phyloP scores from a whole-genome alignment of 2,113 vertebrate genomes.

The Zosterops pallidus region DNA sequence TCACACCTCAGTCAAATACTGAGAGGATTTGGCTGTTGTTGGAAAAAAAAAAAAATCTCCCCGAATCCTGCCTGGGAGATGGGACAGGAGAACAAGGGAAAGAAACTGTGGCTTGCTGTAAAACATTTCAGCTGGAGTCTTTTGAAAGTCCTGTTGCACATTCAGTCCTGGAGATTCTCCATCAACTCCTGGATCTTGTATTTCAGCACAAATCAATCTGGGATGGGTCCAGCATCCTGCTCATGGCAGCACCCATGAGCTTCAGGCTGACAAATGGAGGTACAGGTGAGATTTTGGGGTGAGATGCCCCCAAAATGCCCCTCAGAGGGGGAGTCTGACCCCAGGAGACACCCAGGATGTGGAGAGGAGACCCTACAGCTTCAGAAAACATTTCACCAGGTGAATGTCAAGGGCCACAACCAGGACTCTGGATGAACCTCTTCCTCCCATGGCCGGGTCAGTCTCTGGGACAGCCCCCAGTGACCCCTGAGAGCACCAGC shows the following conservation, averaged over 20 bases:
- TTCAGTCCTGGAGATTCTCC: neutral
- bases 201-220: neutral
- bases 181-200: neutral
- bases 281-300: neutral
- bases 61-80: neutral
- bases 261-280: neutral
- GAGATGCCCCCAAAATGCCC: neutral
- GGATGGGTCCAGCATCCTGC: neutral
- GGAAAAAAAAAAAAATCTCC: neutral
- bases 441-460: rapidly evolving
- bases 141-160: neutral
- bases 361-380: neutral
- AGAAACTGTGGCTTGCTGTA: neutral
- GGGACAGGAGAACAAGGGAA: neutral
- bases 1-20: neutral
- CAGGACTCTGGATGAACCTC: neutral
- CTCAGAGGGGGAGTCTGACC: neutral
- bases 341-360: neutral
- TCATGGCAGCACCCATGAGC: neutral
- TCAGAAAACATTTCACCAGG: neutral
- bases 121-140: neutral
- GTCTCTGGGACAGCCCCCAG: neutral
- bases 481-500: neutral
- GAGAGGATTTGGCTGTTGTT: neutral
- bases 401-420: rapidly evolving